Conservation (phyloP, 2,797 vertebrate genomes). For the Darevskia mixta region DNA sequence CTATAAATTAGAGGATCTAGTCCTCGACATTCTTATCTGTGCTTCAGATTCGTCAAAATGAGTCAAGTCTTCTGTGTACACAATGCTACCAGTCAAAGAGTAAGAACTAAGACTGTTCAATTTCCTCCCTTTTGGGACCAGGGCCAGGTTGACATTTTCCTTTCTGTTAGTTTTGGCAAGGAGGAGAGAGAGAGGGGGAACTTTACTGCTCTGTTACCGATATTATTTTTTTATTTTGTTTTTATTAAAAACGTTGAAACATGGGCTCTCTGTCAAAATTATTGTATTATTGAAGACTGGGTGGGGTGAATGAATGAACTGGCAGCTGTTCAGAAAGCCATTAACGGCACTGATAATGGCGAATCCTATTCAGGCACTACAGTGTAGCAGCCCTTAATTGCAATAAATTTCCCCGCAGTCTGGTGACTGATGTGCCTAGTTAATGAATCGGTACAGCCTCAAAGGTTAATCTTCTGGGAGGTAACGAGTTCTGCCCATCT, state of each 20-base stretch:
- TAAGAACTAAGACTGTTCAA: slow-evolving; percentile 81
- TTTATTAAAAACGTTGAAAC: slow-evolving; percentile 89
- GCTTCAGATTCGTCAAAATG: slow-evolving; percentile 79
- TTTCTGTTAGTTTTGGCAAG: slow-evolving; percentile 87
- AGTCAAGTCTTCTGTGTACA: slow-evolving; percentile 79
- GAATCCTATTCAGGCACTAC: slow-evolving; percentile 76
- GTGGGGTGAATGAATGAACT: slow-evolving; percentile 82
- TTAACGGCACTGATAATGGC: slow-evolving; percentile 80
- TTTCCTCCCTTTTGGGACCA: slow-evolving; percentile 82
- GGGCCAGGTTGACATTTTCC: slow-evolving; percentile 83
- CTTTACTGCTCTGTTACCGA: slow-evolving; percentile 84
- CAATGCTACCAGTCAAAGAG: slow-evolving; percentile 86
- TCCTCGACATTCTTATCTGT: slow-evolving; percentile 82
- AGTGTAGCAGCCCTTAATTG: slow-evolving; percentile 78
- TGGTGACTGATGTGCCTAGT: slow-evolving; percentile 76
- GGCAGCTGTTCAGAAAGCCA: slow-evolving; percentile 80
- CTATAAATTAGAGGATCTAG: slow-evolving; percentile 81
- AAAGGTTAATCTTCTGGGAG: slow-evolving; percentile 82
- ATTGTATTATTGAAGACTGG: slow-evolving; percentile 86
- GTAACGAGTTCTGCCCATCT: slow-evolving; percentile 81
- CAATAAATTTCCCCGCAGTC: slow-evolving; percentile 76
- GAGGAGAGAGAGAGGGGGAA: slow-evolving; percentile 80
- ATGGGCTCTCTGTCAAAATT: slow-evolving; percentile 83
- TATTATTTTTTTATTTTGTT: slow-evolving; percentile 83
- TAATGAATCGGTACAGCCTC: slow-evolving; percentile 82